phyloP scores from a whole-genome alignment of 2,888 invertebrate species.

The Agrilus cyanescens region DNA sequence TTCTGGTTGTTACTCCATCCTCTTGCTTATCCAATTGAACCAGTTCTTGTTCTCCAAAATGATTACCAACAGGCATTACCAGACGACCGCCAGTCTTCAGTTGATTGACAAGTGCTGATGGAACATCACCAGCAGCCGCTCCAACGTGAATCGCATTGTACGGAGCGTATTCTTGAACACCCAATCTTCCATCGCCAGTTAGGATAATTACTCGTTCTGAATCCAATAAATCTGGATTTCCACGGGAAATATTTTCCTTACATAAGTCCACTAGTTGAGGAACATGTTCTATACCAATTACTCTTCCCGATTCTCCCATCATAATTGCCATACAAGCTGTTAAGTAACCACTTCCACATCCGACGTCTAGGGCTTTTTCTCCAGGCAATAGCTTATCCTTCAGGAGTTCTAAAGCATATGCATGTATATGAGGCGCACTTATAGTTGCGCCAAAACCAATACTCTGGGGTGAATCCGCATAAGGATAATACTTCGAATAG shows the following conservation, averaged over 20 bases:
- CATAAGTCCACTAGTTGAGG: slow-evolving; percentile 66
- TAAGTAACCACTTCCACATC: slow-evolving; percentile 88
- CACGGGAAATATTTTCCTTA: slow-evolving; percentile 60
- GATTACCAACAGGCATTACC: slow-evolving; percentile 81
- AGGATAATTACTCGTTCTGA: slow-evolving; percentile 57
- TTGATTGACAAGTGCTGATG: slow-evolving; percentile 69
- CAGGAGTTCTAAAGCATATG: slow-evolving; percentile 77
- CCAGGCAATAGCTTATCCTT: slow-evolving; percentile 66
- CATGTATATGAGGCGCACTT: slow-evolving; percentile 96
- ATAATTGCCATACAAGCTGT: slow-evolving; percentile 84
- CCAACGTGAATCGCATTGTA: slow-evolving; percentile 92
- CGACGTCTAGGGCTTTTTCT: slow-evolving; percentile 76
- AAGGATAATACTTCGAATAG: slow-evolving; percentile 67
- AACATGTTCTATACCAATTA: slow-evolving; percentile 85
- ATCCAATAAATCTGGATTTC: slow-evolving; percentile 56
- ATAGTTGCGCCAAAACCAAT: slow-evolving; percentile 94
- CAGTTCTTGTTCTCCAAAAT: slow-evolving; percentile 75
- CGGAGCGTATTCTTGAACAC: slow-evolving; percentile 62
- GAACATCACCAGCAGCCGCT: slow-evolving; percentile 71
- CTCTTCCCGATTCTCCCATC: slow-evolving; percentile 52
- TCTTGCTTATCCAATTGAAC: slow-evolving; percentile 79
- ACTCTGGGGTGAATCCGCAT: slow-evolving; percentile 82
- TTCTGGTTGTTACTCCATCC: slow-evolving; percentile 65
- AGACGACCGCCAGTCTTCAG: slow-evolving; percentile 86
- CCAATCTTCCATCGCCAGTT: slow-evolving; percentile 80